These are phyloP conservation scores for Cheilosia vulpina DNA, from an alignment of 2,888 invertebrate genomes.

Conservation along the genomic window DNA sequence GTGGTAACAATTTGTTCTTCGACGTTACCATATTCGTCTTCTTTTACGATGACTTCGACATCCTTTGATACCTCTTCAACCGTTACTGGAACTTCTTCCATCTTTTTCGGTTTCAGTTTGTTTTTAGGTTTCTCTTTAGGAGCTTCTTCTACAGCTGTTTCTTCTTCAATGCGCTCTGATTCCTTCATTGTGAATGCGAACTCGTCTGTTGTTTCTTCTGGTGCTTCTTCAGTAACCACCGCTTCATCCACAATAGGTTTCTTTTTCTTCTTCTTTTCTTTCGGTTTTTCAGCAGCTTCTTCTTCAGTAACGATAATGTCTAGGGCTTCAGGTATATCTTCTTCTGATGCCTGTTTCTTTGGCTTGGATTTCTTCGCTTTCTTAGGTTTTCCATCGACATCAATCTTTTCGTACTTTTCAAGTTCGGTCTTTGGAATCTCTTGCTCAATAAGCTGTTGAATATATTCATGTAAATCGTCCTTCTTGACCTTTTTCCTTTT, in stretches of 20 bases:
- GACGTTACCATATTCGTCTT: slow-evolving; percentile 80
- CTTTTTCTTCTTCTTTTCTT: slow-evolving; percentile 79
- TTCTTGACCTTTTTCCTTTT: slow-evolving; percentile 83
- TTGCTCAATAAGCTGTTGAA: slow-evolving; percentile 81
- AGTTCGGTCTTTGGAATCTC: slow-evolving; percentile 83
- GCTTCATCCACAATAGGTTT: slow-evolving; percentile 79
- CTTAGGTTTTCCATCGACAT: slow-evolving; percentile 81
- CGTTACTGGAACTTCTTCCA: slow-evolving; percentile 66
- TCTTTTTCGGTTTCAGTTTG: slow-evolving; percentile 33
- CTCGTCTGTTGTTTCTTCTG: slow-evolving; percentile 77
- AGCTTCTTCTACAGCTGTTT: slow-evolving; percentile 72
- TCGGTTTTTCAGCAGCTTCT: slow-evolving; percentile 75
- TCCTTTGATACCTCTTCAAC: slow-evolving; percentile 75
- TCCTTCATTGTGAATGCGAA: slow-evolving; percentile 77
- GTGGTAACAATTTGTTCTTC: slow-evolving; percentile 81
- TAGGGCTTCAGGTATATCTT: slow-evolving; percentile 76
- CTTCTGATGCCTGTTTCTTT: slow-evolving; percentile 76
- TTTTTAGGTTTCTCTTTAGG: slow-evolving; percentile 69
- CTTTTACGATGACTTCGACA: slow-evolving; percentile 63
- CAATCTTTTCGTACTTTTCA: slow-evolving; percentile 83
- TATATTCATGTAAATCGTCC: slow-evolving; percentile 81
- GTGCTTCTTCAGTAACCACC: slow-evolving; percentile 78
- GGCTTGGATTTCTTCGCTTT: slow-evolving; percentile 81
- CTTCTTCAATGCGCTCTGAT: slow-evolving; percentile 77
- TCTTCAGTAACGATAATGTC: slow-evolving; percentile 77